Evolutionary conservation across 1,140 invertebrate genomes (phyloP), one percentile per base, ranked within the genome.

Genomic region (Pseudomyrmex gracilis): DNA sequence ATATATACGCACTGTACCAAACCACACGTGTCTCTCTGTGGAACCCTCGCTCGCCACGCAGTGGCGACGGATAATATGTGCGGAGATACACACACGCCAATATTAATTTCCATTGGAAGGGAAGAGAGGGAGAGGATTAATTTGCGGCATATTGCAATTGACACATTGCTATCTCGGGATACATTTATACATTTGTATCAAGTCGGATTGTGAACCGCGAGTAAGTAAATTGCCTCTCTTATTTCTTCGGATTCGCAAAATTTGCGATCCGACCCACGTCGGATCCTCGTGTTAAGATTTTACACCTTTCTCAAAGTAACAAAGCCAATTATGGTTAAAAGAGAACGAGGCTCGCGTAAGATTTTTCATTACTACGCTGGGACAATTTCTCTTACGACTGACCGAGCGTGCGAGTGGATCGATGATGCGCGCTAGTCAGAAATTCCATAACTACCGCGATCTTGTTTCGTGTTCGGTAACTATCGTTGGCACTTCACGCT

Each of bases 401-500:
- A 15, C 66, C 76, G 66, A 49, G 66, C 20, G 76, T 71, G 43
- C 66, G 22, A 60, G 76, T 22, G 22, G n/a, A 60, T 49, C 45
- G 66, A 10, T 34, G 34, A 34, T 49, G 76, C 45, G n/a, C 51
- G 66, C 51, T 80, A 47, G 53, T 71, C 12, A 71, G 53, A 53
- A 24, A 77, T 43, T 80, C 76, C 22, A 47, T 66, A 20, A 80
- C 43, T 13, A 47, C 24, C 34, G 13, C 22, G 5, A 57, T 73
- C 17, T 63, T 63, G 49, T 58, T 9, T 17, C 43, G 53, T n/a
- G 10, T 34, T 55, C 2, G 51, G 73, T 68, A 22, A 53, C 8
- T 12, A 57, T 13, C 70, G 9, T 43, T 68, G 78, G 49, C 71
- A 60, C 70, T 83, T 87, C 84, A 77, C 91, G 90, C 92, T 95